Evolutionary conservation across 2,888 invertebrate species (phyloP).

Genomic region (Gymnoscelis rufifasciata): DNA sequence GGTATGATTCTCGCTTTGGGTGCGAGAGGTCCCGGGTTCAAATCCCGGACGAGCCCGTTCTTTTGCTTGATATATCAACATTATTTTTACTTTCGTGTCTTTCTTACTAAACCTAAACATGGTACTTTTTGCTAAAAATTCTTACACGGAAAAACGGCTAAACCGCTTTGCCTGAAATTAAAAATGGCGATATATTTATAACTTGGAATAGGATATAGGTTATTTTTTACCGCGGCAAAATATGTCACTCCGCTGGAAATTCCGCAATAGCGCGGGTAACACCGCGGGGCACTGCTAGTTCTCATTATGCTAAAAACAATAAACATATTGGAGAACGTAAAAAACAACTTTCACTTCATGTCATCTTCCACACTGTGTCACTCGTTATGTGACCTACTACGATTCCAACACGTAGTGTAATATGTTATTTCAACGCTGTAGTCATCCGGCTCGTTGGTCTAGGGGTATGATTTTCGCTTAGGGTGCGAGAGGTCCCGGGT

Average conservation of each 20-base stretch:
- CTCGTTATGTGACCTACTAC: slow-evolving; percentile 7
- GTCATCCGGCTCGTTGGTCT: slow-evolving; percentile 73
- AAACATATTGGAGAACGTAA: no score
- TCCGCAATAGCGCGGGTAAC: no score
- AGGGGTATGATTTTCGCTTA: slow-evolving; percentile 80
- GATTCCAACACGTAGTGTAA: neutral
- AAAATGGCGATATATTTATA: no score
- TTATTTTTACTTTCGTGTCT: neutral
- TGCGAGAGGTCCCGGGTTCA: slow-evolving; percentile 81
- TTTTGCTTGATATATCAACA: slow-evolving; percentile 18
- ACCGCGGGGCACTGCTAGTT: no score
- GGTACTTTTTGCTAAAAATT: no score
- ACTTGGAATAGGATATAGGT: no score
- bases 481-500: slow-evolving; percentile 79
- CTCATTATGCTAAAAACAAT: no score
- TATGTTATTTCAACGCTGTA: slow-evolving; percentile 9
- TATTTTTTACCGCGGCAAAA: no score
- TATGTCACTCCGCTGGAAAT: no score
- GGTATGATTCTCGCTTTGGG: slow-evolving; percentile 80
- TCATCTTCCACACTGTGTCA: slow-evolving; percentile 3
- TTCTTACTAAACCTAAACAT: no score
- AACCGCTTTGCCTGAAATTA: no score
- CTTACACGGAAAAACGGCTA: no score
- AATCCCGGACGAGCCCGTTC: slow-evolving; percentile 78
- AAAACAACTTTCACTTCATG: slow-evolving; percentile 36